These are phyloP conservation scores for Thyatira batis DNA, from an alignment of 2,888 invertebrate species.

Conservation along the genomic window DNA sequence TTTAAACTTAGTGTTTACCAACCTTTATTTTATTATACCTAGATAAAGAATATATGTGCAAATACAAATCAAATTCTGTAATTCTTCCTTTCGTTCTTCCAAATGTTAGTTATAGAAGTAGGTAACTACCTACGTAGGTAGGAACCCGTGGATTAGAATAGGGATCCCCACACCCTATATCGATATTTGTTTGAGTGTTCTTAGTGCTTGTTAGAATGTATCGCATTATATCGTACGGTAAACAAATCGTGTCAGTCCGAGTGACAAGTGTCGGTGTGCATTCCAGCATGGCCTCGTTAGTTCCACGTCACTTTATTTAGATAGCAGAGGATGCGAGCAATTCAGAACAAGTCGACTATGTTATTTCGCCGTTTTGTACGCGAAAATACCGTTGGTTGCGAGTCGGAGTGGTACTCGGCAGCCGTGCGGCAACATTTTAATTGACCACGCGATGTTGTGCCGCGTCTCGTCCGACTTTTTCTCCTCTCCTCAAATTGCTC, in stretches of 20 bases:
- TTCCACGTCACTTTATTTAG: constrained; percentile 50
- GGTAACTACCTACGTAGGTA: no score
- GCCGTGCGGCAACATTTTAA: constrained; percentile 75
- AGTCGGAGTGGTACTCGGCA: constrained; percentile 51
- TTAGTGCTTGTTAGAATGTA: not conserved
- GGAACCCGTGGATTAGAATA: no score
- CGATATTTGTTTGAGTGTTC: no score
- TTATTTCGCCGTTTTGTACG: constrained; percentile 51
- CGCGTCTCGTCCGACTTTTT: constrained; percentile 76
- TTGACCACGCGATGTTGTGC: constrained; percentile 80
- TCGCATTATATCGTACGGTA: not conserved
- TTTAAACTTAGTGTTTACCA: no score
- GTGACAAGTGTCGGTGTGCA: not conserved
- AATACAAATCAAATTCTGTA: no score
- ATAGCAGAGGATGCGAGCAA: constrained; percentile 69
- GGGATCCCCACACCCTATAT: no score
- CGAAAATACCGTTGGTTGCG: constrained; percentile 52
- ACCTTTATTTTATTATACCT: no score
- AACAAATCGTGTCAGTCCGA: not conserved
- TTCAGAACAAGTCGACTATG: constrained; percentile 56
- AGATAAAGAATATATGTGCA: no score
- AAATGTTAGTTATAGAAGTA: no score
- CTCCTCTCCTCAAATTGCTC: constrained; percentile 78
- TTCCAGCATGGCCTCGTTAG: constrained; percentile 28
- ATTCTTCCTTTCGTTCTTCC: no score